phyloP scores from a whole-genome alignment of 1,140 invertebrate species.

The Gonatopus flavifemur region DNA sequence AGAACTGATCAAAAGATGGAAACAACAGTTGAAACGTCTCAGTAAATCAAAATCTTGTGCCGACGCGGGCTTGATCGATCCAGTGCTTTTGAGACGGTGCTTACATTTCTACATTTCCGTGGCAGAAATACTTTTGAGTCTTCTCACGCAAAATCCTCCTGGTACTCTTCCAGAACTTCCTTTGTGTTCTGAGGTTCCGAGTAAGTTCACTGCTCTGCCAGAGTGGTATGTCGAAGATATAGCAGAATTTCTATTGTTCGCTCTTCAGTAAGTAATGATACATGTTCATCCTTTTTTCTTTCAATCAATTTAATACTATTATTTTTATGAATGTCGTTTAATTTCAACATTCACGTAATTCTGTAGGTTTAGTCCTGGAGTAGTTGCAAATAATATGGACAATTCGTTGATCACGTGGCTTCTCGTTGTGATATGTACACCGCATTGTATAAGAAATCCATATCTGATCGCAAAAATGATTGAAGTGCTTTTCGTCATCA shows the following conservation, averaged over 20 bases:
- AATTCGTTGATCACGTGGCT: constrained; percentile 86
- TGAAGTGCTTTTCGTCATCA: constrained; percentile 92
- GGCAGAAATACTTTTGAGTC: constrained; percentile 73
- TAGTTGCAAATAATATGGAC: constrained; percentile 77
- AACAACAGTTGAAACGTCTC: constrained; percentile 75
- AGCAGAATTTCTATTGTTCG: constrained; percentile 91
- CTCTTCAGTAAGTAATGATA: constrained; percentile 78
- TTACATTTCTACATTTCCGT: constrained; percentile 86
- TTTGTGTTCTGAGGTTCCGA: constrained; percentile 64
- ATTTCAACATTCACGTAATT: constrained; percentile 7
- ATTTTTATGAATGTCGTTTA: constrained; percentile 1
- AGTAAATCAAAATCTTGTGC: constrained; percentile 82
- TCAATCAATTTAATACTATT: not conserved
- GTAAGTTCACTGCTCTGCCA: constrained; percentile 84
- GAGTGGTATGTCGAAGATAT: constrained; percentile 98
- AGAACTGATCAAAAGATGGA: constrained; percentile 84
- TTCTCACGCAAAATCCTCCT: constrained; percentile 61
- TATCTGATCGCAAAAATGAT: constrained; percentile 94
- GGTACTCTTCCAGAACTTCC: constrained; percentile 58
- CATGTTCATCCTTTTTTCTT: not conserved
- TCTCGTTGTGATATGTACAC: constrained; percentile 84
- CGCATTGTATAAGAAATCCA: constrained; percentile 91
- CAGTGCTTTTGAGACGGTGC: constrained; percentile 74
- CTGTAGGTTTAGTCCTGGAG: constrained; percentile 74
- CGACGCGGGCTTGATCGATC: constrained; percentile 84